Conservation (phyloP, 2,888 invertebrate species). For the Cepaea hortensis region DNA sequence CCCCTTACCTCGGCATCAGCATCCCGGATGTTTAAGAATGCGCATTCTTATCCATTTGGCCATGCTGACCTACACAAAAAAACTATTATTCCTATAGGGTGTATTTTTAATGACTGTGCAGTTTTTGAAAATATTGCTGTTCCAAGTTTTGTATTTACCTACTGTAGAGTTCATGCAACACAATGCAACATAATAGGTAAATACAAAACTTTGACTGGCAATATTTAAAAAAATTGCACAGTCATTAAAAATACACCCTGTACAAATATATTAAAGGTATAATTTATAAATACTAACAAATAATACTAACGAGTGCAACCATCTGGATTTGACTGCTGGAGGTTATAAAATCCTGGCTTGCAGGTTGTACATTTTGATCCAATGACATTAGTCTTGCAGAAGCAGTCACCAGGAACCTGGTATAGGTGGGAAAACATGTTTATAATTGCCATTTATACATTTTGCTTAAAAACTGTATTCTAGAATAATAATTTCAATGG, state of each 20-base stretch:
- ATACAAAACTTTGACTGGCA: no score
- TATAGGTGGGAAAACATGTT: background rate
- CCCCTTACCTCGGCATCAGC: no score
- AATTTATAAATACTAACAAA: background rate
- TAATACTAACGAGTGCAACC: constrained; percentile 49
- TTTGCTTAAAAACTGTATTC: background rate
- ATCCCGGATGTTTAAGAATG: no score
- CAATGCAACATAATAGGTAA: no score
- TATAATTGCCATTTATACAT: background rate
- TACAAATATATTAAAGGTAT: background rate
- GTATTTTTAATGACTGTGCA: no score
- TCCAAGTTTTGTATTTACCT: no score
- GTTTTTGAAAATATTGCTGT: no score
- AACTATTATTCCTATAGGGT: no score
- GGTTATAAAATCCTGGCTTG: constrained; percentile 86
- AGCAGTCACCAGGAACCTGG: constrained; percentile 61
- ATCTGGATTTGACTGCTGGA: constrained; percentile 37
- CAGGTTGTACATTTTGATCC: constrained; percentile 91
- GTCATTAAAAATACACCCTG: no score
- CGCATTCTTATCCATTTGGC: background rate
- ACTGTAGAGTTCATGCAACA: no score
- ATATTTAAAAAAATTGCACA: no score
- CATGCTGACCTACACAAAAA: no score
- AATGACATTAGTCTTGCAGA: constrained; percentile 84
- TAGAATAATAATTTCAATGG: background rate